phyloP scores from a whole-genome alignment of 2,888 invertebrate genomes.

The Chromoteleia sp. region DNA sequence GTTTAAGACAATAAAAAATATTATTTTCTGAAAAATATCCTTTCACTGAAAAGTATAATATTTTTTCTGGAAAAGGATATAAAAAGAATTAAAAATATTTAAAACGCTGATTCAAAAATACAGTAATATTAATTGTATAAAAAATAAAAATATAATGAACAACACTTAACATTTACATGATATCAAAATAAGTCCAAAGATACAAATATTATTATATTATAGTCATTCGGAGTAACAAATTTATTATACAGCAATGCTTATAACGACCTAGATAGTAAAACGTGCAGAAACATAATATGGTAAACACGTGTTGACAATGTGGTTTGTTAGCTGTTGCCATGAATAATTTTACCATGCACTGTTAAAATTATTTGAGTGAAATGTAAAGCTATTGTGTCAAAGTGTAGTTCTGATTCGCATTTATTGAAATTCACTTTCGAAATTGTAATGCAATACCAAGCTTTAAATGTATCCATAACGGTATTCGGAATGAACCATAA shows the following conservation, averaged over 20 bases:
- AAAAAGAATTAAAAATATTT: no score
- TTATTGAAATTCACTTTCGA: constrained; percentile 19
- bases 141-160: neutral
- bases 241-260: constrained; percentile 22
- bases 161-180: no score
- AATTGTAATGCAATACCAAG: neutral
- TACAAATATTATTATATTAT: neutral
- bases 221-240: constrained; percentile 7
- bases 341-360: constrained; percentile 34
- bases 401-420: constrained; percentile 25
- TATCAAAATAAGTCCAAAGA: neutral
- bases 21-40: neutral
- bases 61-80: no score
- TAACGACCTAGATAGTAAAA: constrained; percentile 28
- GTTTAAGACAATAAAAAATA: constrained; percentile 30
- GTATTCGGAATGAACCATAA: neutral
- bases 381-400: constrained; percentile 27
- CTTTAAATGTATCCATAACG: neutral
- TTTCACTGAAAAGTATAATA: no score
- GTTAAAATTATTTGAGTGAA: constrained; percentile 36
- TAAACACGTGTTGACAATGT: constrained; percentile 34
- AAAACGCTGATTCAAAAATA: no score
- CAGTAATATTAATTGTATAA: no score
- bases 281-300: constrained; percentile 28
- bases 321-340: constrained; percentile 28